Percentiles rank a stretch among this genome's conserved stretches.
These are phyloP conservation scores for Ophonus ardosiacus DNA, from an alignment of 2,888 invertebrate species.

Conservation along the genomic window DNA sequence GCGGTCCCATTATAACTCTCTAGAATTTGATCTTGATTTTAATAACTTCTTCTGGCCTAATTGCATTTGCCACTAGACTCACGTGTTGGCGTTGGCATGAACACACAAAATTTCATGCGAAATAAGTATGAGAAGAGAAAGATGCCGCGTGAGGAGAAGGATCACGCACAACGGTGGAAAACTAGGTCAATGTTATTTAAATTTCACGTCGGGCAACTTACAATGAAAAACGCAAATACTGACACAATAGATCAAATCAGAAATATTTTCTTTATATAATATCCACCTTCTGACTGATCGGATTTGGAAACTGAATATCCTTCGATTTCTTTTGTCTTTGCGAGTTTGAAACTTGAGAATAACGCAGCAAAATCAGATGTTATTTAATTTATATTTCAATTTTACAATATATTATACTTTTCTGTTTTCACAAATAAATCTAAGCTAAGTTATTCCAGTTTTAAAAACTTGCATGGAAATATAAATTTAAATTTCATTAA, in stretches of 20 bases:
- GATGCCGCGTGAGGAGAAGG: neutral
- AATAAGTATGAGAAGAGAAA: conserved; percentile 7
- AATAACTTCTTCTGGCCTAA: conserved; percentile 36
- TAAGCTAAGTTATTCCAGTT: too few relatives aligned
- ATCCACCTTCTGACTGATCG: neutral
- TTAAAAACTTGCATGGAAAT: too few relatives aligned
- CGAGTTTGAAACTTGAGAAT: neutral
- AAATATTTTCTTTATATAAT: conserved; percentile 19
- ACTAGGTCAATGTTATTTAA: conserved; percentile 47
- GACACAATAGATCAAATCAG: conserved; percentile 25
- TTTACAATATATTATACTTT: too few relatives aligned
- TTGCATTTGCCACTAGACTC: conserved; percentile 41
- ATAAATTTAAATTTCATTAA: too few relatives aligned
- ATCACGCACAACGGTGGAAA: neutral
- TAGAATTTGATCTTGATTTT: conserved; percentile 25
- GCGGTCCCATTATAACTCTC: neutral
- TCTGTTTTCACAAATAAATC: too few relatives aligned
- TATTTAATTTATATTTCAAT: too few relatives aligned
- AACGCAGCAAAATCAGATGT: neutral
- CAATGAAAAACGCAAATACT: conserved; percentile 4
- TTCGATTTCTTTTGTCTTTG: neutral
- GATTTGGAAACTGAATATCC: neutral
- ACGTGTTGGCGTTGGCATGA: conserved; percentile 11
- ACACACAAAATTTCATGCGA: conserved; percentile 5
- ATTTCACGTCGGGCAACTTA: neutral